Evolutionary conservation across 2,797 vertebrate genomes (phyloP).

Genomic region (Orestias chungarensis): DNA sequence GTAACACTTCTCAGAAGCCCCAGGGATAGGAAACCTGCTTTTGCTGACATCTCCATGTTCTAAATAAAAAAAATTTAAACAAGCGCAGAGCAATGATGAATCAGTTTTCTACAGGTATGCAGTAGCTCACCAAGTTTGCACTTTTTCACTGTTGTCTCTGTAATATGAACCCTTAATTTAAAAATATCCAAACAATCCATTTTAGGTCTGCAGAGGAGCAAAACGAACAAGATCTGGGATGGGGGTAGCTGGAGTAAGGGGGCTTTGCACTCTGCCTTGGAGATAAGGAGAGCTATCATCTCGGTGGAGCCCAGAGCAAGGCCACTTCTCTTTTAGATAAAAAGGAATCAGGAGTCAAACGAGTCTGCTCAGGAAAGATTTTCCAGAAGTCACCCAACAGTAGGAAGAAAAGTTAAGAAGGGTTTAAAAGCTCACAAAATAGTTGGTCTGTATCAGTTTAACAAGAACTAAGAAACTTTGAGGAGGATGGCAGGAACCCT

Average conservation of each 20-base stretch:
- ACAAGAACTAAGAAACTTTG: too few relatives aligned
- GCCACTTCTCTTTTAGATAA: too few relatives aligned
- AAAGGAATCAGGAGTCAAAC: too few relatives aligned
- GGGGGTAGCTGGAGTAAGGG: background rate
- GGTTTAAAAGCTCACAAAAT: background rate
- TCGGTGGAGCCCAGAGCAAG: too few relatives aligned
- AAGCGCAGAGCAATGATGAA: background rate
- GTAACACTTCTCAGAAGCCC: background rate
- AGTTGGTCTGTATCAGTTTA: background rate
- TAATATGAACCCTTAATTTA: background rate
- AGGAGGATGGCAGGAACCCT: too few relatives aligned
- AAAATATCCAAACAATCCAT: background rate
- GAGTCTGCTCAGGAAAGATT: background rate
- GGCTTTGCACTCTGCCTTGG: too few relatives aligned
- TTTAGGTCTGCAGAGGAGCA: background rate
- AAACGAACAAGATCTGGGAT: background rate
- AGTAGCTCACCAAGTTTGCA: background rate
- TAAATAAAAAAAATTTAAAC: background rate
- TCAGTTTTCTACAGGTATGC: background rate
- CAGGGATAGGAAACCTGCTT: background rate
- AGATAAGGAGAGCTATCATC: too few relatives aligned
- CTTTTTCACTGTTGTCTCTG: background rate
- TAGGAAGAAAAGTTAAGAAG: background rate
- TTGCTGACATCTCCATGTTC: constrained; percentile 1
- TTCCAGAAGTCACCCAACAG: too few relatives aligned